Conservation (phyloP, 2,113 vertebrate genomes). For the Mobula birostris region DNA sequence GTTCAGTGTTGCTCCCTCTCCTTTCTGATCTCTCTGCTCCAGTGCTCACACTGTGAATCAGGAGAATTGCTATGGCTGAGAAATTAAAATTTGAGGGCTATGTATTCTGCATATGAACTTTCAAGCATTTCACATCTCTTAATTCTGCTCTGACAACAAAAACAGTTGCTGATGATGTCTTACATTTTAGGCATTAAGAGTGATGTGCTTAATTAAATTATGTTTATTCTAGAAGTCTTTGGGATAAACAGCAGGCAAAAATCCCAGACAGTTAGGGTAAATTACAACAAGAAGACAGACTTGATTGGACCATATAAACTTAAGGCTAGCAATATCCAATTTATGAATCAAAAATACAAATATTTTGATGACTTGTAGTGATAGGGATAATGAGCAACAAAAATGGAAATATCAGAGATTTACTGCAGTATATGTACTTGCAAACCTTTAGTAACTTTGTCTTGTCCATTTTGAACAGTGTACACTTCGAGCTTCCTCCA, state of each 20-base stretch:
- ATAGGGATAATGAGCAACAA: neutral
- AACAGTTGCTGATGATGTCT: neutral
- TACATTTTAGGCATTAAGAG: neutral
- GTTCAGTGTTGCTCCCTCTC: neutral
- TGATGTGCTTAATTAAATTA: neutral
- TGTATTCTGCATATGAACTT: neutral
- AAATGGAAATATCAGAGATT: neutral
- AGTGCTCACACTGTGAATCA: neutral
- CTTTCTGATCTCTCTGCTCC: neutral
- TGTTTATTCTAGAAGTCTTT: neutral
- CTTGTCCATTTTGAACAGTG: slow-evolving; percentile 48
- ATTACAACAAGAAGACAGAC: neutral
- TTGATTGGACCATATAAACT: neutral
- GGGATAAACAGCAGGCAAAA: neutral
- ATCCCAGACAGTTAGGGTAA: neutral
- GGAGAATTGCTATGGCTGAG: neutral
- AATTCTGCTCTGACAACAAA: neutral
- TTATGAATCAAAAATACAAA: neutral
- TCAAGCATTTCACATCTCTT: neutral
- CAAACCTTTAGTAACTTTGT: neutral
- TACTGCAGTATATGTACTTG: neutral
- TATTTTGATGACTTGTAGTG: neutral
- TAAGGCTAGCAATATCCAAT: neutral
- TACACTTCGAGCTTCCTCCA: slow-evolving; percentile 61
- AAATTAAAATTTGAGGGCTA: neutral